Base-by-base conservation (phyloP, 1,140 invertebrate species). In the Pygmarrhopalites habei region DNA sequence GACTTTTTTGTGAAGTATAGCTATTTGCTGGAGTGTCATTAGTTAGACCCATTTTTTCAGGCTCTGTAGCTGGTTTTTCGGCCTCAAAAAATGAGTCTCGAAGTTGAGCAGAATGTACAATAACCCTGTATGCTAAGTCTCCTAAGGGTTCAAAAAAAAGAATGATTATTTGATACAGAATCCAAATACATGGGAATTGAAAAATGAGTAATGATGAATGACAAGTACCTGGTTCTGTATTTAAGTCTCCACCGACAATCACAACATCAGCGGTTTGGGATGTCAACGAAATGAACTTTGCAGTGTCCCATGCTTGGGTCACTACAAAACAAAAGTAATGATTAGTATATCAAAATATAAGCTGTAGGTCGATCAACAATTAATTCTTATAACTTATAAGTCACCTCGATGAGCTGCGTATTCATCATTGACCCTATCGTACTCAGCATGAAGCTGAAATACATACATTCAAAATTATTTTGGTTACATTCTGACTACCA, bases 241-340 rank as follows among this genome's bases (percentile, higher is more conserved):
- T 98, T 5, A 97, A 83, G 79, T 98, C 95, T 7, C 95, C 95
- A 35, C 86, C 90, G 58, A 97, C 77, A 71, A 98, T 84, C 21
- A 86, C 83, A 15, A 92, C 76, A 78, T 95, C 89, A 47, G 88
- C 86, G 65, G 80, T 78, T 10, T 81, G 79, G 49, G 86, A 85
- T 0, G 92, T 96, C 64, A 90, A 79, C 66, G 86, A 84, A 39
- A 98, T 86, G 75, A 98, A 93, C 78, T 97, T 91, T 59, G 90
- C 89, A 56, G 91, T 89, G 73, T 96, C 92, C 77, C 93, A 94
- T 17, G 91, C 89, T 81, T 98, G 95, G 26, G 92, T 79, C 3
- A 95, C n/a, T n/a, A n/a, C n/a, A n/a, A n/a, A n/a, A n/a, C n/a
- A n/a, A n/a, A n/a, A n/a, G n/a, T n/a, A n/a, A n/a, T n/a, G n/a